Evolutionary conservation across 2,797 vertebrate genomes (phyloP), one percentile per base, ranked within the genome.

Genomic region (Sparus aurata): DNA sequence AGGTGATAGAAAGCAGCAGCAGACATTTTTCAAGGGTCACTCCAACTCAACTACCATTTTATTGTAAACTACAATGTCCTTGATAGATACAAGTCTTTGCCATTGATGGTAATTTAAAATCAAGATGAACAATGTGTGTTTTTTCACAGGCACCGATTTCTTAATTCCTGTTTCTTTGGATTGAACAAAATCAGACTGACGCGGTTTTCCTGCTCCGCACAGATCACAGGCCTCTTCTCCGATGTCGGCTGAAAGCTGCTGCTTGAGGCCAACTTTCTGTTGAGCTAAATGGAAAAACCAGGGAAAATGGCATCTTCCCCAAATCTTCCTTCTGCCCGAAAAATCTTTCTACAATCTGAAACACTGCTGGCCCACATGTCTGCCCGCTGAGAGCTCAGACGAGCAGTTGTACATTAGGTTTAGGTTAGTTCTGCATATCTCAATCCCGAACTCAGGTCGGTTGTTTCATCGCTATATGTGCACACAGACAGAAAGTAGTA

Each of bases 261-360:
- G 50, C 59, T 65, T 2, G 46, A 69, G 54, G 75, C 1, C 65
- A 10, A 72, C 71, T 82, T 75, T 89, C 55, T 87, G 84, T 77
- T 74, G 77, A 90, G 66, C 71, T 64, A 16, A 74, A 86, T 86
- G 86, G 87, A 92, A 91, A 90, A 84, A 73, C 49, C 27, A 75
- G 59, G 23, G 27, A 85, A 85, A 88, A 90, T 81, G 75, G 83
- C 79, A 75, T 66, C 72, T 75, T 74, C 75, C 66, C 53, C 63
- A 61, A 27, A 34, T 71, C 49, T 69, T 45, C 34, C 1, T n/a
- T 30, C 23, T 75, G 59, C 34, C 63, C 71, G 50, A 77, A 72
- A 71, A 57, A 43, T 41, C 23, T 71, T 25, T 60, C 45, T 27
- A 50, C 50, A 61, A 68, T 68, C 8, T 83, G 58, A 83, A 75